A percentile compares a stretch with the other conserved stretches of the same genome.
Conservation (phyloP, 2,888 invertebrate species). For the Xylota segnis region DNA sequence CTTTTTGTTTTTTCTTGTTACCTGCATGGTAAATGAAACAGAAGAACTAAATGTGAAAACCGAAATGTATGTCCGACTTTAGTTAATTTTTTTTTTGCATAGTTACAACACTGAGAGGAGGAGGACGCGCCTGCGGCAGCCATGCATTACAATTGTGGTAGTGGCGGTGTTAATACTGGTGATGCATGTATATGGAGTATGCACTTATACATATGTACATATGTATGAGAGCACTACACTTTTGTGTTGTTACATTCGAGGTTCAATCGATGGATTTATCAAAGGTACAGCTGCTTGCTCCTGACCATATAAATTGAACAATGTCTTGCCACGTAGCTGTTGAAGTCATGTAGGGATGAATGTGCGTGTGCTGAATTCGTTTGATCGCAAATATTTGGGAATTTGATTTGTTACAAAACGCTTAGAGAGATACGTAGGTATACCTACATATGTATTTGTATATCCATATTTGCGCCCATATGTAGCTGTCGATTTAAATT, state of each 20-base stretch:
- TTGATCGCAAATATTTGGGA: conserved; percentile 38
- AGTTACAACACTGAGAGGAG: conserved; percentile 39
- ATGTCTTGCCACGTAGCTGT: conserved; percentile 30
- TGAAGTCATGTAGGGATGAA: conserved; percentile 41
- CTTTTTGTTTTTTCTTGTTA: conserved; percentile 22
- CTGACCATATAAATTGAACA: conserved; percentile 43
- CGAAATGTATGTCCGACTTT: conserved; percentile 52
- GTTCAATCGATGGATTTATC: conserved; percentile 49
- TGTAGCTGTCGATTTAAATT: not conserved
- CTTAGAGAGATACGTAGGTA: not conserved
- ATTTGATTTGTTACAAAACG: conserved; percentile 18
- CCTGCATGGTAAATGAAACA: conserved; percentile 54
- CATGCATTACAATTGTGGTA: conserved; percentile 44
- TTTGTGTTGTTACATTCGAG: conserved; percentile 23
- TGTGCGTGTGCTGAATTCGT: conserved; percentile 27
- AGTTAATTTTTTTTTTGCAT: conserved; percentile 53
- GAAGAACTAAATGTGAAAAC: conserved; percentile 59
- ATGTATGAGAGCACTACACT: conserved; percentile 22
- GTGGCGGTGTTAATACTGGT: conserved; percentile 26
- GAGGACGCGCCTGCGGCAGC: conserved; percentile 43
- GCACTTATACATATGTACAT: not conserved
- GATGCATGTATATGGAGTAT: conserved; percentile 7
- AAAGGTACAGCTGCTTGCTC: conserved; percentile 55
- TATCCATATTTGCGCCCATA: not conserved
- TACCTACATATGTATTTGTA: not conserved